These are phyloP conservation scores for Poeciliopsis presidionis DNA, from an alignment of 2,797 vertebrate species.

Conservation along the genomic window DNA sequence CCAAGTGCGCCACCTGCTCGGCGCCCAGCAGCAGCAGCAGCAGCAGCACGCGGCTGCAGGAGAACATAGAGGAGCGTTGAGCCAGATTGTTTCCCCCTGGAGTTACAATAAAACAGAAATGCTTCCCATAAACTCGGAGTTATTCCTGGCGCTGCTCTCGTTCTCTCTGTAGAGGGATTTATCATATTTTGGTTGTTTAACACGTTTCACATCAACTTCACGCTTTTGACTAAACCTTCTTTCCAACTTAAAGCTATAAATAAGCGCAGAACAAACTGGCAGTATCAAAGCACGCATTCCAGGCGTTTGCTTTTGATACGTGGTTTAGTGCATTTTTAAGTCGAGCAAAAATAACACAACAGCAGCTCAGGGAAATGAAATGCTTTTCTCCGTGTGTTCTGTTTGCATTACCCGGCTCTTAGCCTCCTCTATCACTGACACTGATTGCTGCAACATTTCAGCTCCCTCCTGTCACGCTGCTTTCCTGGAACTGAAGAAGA, in stretches of 20 bases:
- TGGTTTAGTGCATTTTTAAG: background rate
- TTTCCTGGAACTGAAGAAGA: background rate
- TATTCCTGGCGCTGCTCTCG: background rate
- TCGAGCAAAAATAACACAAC: background rate
- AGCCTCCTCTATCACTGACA: background rate
- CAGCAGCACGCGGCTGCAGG: background rate
- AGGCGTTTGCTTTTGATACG: background rate
- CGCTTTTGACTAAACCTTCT: background rate
- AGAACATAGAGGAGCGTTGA: background rate
- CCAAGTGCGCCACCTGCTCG: background rate
- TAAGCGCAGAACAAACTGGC: background rate
- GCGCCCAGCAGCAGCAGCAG: background rate
- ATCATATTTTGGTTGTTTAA: background rate
- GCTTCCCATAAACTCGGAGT: background rate
- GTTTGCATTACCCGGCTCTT: background rate
- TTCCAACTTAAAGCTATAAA: background rate
- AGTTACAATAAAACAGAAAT: background rate
- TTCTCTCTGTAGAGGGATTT: background rate
- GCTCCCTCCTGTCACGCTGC: background rate
- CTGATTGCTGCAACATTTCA: background rate
- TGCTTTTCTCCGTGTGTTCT: background rate
- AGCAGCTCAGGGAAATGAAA: background rate
- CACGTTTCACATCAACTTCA: background rate
- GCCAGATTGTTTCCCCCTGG: background rate
- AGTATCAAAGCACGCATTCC: background rate